Percentiles rank a stretch among this genome's conserved stretches.
Conservation (phyloP, 1,140 invertebrate genomes). For the Popillia japonica region DNA sequence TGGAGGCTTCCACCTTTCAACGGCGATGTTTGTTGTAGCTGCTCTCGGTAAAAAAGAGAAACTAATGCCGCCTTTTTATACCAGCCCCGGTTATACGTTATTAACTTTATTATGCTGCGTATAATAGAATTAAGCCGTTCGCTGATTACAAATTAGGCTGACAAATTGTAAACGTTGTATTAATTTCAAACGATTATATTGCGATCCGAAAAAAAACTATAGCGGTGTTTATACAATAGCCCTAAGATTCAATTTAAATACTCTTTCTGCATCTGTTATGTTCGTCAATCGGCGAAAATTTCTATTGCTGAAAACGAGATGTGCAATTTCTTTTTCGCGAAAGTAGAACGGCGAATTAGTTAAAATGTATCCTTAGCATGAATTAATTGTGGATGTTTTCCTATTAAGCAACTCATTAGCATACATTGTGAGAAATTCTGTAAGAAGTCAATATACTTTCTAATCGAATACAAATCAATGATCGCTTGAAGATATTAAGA, state of each 20-base stretch:
- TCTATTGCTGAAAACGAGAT: background rate
- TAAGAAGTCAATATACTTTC: too few species aligned
- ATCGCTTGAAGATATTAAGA: too few species aligned
- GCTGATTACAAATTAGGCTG: constrained; percentile 5
- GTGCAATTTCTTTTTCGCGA: background rate
- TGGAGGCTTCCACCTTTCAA: background rate
- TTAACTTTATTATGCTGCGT: background rate
- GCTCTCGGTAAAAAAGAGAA: background rate
- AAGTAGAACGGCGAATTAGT: background rate
- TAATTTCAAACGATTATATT: background rate
- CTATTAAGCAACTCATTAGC: too few species aligned
- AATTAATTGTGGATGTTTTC: too few species aligned
- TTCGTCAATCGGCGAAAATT: background rate
- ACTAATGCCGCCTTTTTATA: background rate
- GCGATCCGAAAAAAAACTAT: background rate
- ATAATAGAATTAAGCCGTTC: constrained; percentile 1
- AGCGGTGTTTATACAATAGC: background rate
- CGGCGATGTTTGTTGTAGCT: background rate
- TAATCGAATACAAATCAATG: too few species aligned
- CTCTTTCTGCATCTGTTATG: background rate
- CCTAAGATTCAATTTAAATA: background rate
- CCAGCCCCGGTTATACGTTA: background rate
- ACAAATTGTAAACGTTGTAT: constrained; percentile 10
- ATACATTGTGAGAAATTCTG: too few species aligned
- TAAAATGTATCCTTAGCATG: too few species aligned